Base-by-base conservation (phyloP, 2,797 vertebrate species). In the Thunnus albacares region DNA sequence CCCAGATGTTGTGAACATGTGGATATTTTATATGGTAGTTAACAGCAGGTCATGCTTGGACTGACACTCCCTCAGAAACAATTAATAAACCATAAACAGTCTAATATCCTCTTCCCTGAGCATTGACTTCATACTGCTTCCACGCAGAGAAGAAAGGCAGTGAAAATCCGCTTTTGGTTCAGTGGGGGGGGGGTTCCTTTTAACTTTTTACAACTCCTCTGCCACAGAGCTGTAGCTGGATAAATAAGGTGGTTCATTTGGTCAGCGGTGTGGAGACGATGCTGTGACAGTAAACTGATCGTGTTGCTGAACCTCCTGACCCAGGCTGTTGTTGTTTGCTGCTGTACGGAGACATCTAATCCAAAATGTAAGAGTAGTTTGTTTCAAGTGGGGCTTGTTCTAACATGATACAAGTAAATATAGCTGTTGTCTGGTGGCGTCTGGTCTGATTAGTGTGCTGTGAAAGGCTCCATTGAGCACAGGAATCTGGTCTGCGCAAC, bases 1-100 rank as follows among this genome's bases (percentile, higher is more conserved):
- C 81, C 86, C 94, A 94, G 93, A 93, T 94, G 92, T 91, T 91
- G 83, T 83, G 85, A 91, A 86, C 87, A 93, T 93, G 90, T 94
- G 90, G 85, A 90, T 84, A 83, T 92, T 93, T 94, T 92, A 92
- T 94, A 84, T 86, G 90, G 87, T 87, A 81, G 88, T 93, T 93
- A 92, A 92, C 88, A 81, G 84, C 62, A 76, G 87, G 92, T 90
- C 92, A 90, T 57, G 80, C 87, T 85, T 87, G 83, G 85, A 80
- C 87, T 82, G 88, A 82, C 91, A 87, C 90, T 93, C 90, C 89
- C 92, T 90, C 74, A 91, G 91, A 93, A 93, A 93, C 91, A 90
- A 94, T 93, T 92, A 91, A 93, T 93, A 91, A 87, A 85, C 90
- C 69, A 82, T 92, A 92, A 92, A 93, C 89, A 89, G 81, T 65